phyloP scores from a whole-genome alignment of 1,140 invertebrate genomes.

The Eufriesea mexicana region DNA sequence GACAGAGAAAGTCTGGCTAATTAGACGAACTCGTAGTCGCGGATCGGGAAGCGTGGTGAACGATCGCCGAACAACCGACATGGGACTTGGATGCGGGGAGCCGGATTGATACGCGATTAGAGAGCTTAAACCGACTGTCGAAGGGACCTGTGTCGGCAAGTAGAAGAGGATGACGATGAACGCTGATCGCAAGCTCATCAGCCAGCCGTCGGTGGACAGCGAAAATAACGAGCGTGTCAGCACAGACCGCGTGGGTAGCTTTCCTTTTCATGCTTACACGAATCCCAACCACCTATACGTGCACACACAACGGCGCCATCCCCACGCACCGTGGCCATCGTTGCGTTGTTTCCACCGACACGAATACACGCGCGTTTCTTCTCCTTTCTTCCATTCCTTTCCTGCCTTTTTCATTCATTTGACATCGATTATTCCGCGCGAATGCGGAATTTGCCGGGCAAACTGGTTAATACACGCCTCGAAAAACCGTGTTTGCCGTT shows the following conservation, averaged over 20 bases:
- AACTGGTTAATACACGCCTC: neutral
- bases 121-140: neutral
- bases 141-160: constrained; percentile 40
- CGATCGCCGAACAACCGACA: constrained; percentile 4
- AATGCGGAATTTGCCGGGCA: neutral
- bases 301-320: neutral
- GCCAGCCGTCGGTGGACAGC: constrained; percentile 69
- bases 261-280: constrained; percentile 57
- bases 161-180: constrained; percentile 68
- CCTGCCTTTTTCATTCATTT: too few species aligned
- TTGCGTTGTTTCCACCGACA: neutral
- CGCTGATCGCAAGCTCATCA: constrained; percentile 64
- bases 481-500: neutral
- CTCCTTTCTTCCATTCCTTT: neutral
- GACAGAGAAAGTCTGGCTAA: neutral
- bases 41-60: constrained; percentile 9
- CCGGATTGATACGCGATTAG: constrained; percentile 53
- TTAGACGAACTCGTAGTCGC: neutral
- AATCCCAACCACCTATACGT: neutral
- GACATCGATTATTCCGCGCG: neutral
- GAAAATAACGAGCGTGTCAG: constrained; percentile 69
- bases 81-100: constrained; percentile 11
- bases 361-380: too few species aligned
- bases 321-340: neutral
- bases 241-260: constrained; percentile 68